Conservation (phyloP, 2,888 invertebrate genomes). For the Marronus borbonicus region DNA sequence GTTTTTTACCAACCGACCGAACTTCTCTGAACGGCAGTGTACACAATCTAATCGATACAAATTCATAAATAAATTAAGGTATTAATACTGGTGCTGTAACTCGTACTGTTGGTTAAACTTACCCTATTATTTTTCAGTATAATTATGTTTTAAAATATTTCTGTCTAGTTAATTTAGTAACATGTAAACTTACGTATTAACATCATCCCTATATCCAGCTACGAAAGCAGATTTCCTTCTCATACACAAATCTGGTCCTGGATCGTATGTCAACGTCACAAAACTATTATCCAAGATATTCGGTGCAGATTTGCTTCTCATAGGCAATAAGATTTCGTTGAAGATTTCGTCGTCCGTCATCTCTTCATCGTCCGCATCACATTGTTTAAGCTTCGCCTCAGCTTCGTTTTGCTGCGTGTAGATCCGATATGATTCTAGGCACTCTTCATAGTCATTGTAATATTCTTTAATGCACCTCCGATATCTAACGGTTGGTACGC, state of each 20-base stretch:
- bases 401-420: conserved; percentile 45
- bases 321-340: conserved; percentile 66
- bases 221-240: conserved; percentile 73
- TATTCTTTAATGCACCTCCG: conserved; percentile 72
- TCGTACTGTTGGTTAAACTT: no score
- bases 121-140: no score
- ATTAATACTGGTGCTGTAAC: no score
- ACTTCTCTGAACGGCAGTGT: no score
- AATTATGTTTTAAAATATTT: neutral
- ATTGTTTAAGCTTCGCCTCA: conserved; percentile 24
- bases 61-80: no score
- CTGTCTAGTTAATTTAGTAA: no score
- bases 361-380: conserved; percentile 59
- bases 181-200: conserved; percentile 17
- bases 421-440: conserved; percentile 64
- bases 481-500: conserved; percentile 54
- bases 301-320: conserved; percentile 74
- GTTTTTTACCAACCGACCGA: no score
- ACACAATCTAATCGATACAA: no score
- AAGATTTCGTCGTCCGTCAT: conserved; percentile 67
- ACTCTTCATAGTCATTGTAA: conserved; percentile 78
- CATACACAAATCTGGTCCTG: conserved; percentile 71
- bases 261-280: conserved; percentile 69
- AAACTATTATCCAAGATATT: conserved; percentile 70
- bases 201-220: conserved; percentile 58